These are phyloP conservation scores for Oncopodura yosiiana DNA, from an alignment of 1,140 invertebrate species.

Conservation along the genomic window DNA sequence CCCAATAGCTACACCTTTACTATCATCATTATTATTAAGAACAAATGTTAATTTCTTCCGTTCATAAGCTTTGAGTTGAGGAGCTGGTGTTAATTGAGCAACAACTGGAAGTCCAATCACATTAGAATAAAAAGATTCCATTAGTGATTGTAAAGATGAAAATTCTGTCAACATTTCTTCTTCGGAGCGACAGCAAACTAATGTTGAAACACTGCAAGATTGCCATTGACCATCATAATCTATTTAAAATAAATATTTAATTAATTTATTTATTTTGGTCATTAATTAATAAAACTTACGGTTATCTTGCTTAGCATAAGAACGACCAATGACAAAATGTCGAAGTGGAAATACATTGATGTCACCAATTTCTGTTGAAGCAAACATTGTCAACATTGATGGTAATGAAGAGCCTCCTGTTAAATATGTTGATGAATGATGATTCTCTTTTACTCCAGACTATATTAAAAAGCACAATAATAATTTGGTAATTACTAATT, in stretches of 20 bases:
- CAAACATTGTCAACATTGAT: slow-evolving; percentile 16
- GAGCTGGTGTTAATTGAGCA: slow-evolving; percentile 11
- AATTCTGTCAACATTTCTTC: slow-evolving; percentile 23
- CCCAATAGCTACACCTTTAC: slow-evolving; percentile 6
- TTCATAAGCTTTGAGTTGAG: slow-evolving; percentile 18
- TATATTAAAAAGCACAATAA: neutral
- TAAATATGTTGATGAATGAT: slow-evolving; percentile 21
- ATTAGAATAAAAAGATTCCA: slow-evolving; percentile 20
- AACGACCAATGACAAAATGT: slow-evolving; percentile 28
- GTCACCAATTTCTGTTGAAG: slow-evolving; percentile 18
- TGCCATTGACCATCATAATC: neutral
- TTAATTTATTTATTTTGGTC: neutral
- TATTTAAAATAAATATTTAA: neutral
- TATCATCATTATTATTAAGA: neutral
- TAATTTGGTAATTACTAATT: too few relatives aligned
- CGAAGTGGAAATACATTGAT: slow-evolving; percentile 11
- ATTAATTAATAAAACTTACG: slow-evolving; percentile 3
- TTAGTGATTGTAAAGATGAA: slow-evolving; percentile 6
- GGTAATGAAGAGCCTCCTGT: slow-evolving; percentile 27
- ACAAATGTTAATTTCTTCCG: slow-evolving; percentile 20
- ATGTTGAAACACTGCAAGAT: slow-evolving; percentile 19
- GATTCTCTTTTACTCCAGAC: neutral
- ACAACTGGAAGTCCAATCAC: slow-evolving; percentile 15
- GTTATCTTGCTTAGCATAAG: slow-evolving; percentile 6
- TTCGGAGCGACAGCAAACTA: slow-evolving; percentile 18